A percentile compares a stretch with the other conserved stretches of the same genome.
phyloP scores from a whole-genome alignment of 2,113 vertebrate genomes.

The Hippoglossus stenolepis region DNA sequence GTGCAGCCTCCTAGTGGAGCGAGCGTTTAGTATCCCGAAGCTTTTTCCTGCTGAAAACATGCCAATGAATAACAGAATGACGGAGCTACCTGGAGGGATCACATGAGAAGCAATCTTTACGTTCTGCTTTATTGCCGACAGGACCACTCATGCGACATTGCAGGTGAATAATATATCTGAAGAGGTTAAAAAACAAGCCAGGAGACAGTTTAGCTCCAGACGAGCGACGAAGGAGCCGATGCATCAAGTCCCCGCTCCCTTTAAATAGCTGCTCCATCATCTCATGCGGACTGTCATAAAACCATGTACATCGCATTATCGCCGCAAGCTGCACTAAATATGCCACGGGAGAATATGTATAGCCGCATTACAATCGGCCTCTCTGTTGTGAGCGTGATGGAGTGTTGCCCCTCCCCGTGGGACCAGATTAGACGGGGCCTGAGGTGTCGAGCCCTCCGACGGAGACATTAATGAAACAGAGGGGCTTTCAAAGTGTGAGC shows the following conservation, averaged over 20 bases:
- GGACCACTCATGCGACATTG: not conserved
- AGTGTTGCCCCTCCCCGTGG: conserved; percentile 31
- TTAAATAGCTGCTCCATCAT: conserved; percentile 44
- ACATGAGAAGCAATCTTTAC: not conserved
- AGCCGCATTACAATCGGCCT: conserved; percentile 38
- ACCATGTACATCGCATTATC: conserved; percentile 41
- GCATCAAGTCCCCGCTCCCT: conserved; percentile 34
- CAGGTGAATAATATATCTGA: conserved; percentile 45
- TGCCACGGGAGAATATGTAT: conserved; percentile 44
- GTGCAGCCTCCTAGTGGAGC: too few species aligned
- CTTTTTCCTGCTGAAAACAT: not conserved
- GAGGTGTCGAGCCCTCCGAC: conserved; percentile 60
- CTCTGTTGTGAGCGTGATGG: conserved; percentile 46
- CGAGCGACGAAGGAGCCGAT: not conserved
- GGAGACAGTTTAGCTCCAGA: conserved; percentile 12
- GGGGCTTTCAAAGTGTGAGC: conserved; percentile 49
- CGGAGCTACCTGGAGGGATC: conserved; percentile 1
- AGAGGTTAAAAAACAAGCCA: conserved; percentile 5
- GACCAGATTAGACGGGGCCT: conserved; percentile 50
- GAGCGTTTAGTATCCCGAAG: too few species aligned
- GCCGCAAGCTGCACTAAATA: conserved; percentile 29
- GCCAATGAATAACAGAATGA: not conserved
- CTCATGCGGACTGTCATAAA: conserved; percentile 33
- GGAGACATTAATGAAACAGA: conserved; percentile 75
- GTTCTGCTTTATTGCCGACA: conserved; percentile 1